Evolutionary conservation across 2,888 invertebrate species (phyloP), one percentile per base, ranked within the genome.

Genomic region (Plutella xylostella): DNA sequence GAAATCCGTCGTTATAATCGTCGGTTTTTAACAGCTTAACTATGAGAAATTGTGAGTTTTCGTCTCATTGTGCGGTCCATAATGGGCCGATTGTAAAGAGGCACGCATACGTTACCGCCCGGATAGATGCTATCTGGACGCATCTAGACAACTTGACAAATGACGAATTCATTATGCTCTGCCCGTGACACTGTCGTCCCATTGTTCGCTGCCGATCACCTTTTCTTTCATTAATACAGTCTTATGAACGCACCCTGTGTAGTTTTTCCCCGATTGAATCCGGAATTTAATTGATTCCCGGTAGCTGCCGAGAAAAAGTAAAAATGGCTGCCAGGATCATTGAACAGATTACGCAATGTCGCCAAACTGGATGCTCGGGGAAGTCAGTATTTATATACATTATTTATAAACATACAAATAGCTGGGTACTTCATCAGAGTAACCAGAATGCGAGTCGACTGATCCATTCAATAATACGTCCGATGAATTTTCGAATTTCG

Each of bases 301-400:
- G 63, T 71, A 63, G 56, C 58, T 12, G 45, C 46, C 47, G 53
- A 20, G 59, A 68, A 71, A 75, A 72, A 69, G 48, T 19, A 56
- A 72, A 65, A 53, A 67, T 64, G 69, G 66, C 65, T 47, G 62
- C 58, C 70, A 62, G 71, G 71, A 77, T 72, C 77, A 78, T 73
- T 80, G 79, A 76, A 76, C 73, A 73, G 72, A 79, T 80, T 78
- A 74, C 74, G 71, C 74, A 75, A 80, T 77, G 77, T 65, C 67
- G 72, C 76, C 68, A 63, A 73, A 80, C 82, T 74, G 80, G 78
- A 72, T 74, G 63, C 61, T 59, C 55, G 58, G 63, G 68, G 67
- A 70, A 69, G 68, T 67, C 65, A 64, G 64, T 66, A 65, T 57
- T n/a, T n/a, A n/a, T 62, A 71, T 78, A 68, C 69, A 71, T 79